Evolutionary conservation across 2,113 vertebrate genomes (phyloP).

Genomic region (Sapayoa aenigma): DNA sequence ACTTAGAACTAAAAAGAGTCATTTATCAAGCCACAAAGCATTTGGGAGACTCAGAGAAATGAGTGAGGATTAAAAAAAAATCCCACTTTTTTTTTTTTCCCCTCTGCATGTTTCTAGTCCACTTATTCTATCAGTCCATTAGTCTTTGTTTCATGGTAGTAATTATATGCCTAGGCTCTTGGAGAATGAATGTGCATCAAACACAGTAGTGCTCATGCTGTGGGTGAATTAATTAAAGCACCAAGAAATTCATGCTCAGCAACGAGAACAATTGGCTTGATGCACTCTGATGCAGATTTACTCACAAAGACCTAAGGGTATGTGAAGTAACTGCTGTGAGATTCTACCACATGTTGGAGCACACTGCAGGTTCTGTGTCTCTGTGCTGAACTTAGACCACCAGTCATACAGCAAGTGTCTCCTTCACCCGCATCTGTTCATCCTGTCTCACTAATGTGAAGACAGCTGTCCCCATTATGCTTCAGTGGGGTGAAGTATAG

Average conservation of each 20-base stretch:
- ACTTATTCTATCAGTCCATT: not conserved
- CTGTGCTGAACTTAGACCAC: not conserved
- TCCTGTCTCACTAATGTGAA: not conserved
- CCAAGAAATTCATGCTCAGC: constrained; percentile 5
- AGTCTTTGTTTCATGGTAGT: not conserved
- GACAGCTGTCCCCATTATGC: constrained; percentile 8
- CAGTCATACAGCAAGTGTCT: not conserved
- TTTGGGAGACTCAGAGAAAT: not conserved
- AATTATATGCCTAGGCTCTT: not conserved
- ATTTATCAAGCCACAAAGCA: not conserved
- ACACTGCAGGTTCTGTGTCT: not conserved
- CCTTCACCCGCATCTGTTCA: not conserved
- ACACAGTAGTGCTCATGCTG: not conserved
- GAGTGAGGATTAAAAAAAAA: not conserved
- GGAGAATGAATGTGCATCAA: not conserved
- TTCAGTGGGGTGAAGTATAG: constrained; percentile 2
- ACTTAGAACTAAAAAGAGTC: not conserved
- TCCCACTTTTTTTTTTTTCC: too few relatives aligned
- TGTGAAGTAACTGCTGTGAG: not conserved
- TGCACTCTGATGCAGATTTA: not conserved
- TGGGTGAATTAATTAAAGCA: constrained; percentile 49
- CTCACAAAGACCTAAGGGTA: not conserved
- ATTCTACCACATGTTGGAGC: not conserved
- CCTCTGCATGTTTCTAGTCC: not conserved
- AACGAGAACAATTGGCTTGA: not conserved